Percentiles rank a stretch among this genome's conserved stretches.
These are phyloP conservation scores for Scytalopus superciliaris DNA, from an alignment of 2,113 vertebrate species.

Conservation along the genomic window DNA sequence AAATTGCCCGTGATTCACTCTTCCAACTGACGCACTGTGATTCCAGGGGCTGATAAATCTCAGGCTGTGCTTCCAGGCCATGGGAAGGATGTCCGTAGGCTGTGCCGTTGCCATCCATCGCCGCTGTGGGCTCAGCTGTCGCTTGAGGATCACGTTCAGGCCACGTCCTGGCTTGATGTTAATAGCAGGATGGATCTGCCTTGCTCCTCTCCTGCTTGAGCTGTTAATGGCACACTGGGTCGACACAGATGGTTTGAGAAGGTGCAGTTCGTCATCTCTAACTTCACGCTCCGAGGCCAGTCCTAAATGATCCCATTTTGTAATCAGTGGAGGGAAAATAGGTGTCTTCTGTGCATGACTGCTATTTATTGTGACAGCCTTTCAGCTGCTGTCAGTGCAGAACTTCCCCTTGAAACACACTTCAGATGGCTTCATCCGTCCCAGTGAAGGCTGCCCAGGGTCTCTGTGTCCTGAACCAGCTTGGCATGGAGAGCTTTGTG, in stretches of 20 bases:
- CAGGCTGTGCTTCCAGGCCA: not conserved
- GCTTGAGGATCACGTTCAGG: not conserved
- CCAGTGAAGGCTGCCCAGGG: not conserved
- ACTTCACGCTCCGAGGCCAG: not conserved
- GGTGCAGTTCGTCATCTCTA: not conserved
- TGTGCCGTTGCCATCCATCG: not conserved
- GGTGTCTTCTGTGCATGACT: not conserved
- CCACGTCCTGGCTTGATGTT: not conserved
- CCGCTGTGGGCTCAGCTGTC: not conserved
- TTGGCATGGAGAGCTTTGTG: not conserved
- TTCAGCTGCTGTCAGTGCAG: not conserved
- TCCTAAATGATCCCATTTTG: not conserved
- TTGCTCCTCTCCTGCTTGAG: not conserved
- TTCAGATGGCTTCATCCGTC: not conserved
- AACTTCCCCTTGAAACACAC: not conserved
- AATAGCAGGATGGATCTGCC: not conserved
- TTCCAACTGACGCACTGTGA: not conserved
- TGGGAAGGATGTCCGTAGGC: not conserved
- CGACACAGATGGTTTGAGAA: not conserved
- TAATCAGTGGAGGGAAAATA: not conserved
- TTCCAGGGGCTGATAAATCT: not conserved
- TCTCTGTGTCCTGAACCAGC: not conserved
- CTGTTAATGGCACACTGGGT: not conserved
- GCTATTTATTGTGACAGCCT: not conserved
- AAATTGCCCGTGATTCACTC: constrained; percentile 32